Base-by-base conservation (phyloP, 2,797 vertebrate species). In the Notolepis coatsorum region DNA sequence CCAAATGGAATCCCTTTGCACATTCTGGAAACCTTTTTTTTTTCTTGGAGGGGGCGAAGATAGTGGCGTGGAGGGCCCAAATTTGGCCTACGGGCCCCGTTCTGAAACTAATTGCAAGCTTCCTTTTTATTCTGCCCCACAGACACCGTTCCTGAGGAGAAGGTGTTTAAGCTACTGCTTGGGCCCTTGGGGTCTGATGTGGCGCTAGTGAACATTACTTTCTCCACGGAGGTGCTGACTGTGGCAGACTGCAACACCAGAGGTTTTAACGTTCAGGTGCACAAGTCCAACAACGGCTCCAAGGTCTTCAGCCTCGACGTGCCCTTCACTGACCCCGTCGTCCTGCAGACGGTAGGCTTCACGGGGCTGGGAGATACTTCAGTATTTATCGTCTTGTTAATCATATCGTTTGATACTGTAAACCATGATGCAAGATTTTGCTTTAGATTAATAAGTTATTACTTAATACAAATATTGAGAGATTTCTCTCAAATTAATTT, bases 181-280 rank as follows among this genome's bases (percentile, higher is more conserved):
- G 90, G 89, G 1, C 80, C 79, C 0, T 82, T 92, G 1, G 55
- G 48, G 10, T 10, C 35, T 2, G 90, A 93, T 5, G 82, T 92
- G 50, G 61, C 2, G 3, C 65, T 91, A 0, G 2, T 85, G 17
- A 88, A 88, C 69, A 45, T 92, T 2, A 68, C 79, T 50, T 77
- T 90, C 64, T 25, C 64, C 15, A 45, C 51, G 1, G 80, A 66
- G 60, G 78, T 87, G 43, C 42, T 93, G 42, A 76, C 88, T 0
- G 42, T 88, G 15, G 10, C 39, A 0, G 82, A 89, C 24, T 78
- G 77, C 21, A 64, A 8, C 3, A 24, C 12, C 9, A 74, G 81
- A 77, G 88, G 89, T 25, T 79, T 89, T 46, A 84, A 73, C 0
- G 4, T 93, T 28, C 43, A 82, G 54, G 86, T 89, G 68, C 71